Conservation (phyloP, 2,113 vertebrate genomes). For the Paracanthobrama guichenoti region DNA sequence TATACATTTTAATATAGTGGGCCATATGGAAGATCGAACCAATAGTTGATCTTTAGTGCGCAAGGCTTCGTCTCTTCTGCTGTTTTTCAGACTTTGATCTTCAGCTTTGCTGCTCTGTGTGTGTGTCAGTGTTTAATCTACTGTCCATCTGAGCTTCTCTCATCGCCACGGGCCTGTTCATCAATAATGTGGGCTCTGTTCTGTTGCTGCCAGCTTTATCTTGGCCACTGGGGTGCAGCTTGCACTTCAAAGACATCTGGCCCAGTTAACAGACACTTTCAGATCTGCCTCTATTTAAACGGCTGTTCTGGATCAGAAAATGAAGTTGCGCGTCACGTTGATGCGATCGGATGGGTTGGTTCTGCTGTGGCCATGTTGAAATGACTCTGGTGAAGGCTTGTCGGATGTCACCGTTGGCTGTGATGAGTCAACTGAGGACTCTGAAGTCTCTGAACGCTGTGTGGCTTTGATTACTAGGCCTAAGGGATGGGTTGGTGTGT, state of each 20-base stretch:
- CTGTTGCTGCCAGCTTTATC: constrained; percentile 27
- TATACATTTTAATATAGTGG: neutral
- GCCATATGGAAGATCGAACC: neutral
- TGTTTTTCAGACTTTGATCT: constrained; percentile 30
- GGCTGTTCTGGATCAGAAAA: constrained; percentile 19
- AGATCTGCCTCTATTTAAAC: constrained; percentile 14
- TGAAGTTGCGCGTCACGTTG: neutral
- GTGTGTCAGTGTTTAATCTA: constrained; percentile 33
- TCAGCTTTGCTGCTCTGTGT: constrained; percentile 14
- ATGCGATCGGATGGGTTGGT: neutral
- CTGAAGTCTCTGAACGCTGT: neutral
- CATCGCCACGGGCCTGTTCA: constrained; percentile 25
- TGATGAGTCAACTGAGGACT: constrained; percentile 16
- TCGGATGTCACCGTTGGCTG: neutral
- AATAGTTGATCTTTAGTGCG: constrained; percentile 1
- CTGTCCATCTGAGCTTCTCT: constrained; percentile 29
- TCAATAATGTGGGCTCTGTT: constrained; percentile 32
- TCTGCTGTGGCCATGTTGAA: constrained; percentile 8
- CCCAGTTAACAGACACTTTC: constrained; percentile 26
- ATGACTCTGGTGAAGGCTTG: neutral
- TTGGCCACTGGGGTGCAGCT: constrained; percentile 15
- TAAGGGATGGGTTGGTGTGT: neutral
- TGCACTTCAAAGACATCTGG: constrained; percentile 41
- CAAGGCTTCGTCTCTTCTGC: neutral
- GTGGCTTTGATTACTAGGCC: neutral